Evolutionary conservation across 2,113 vertebrate genomes (phyloP), one percentile per base, ranked within the genome.

Genomic region (Embiotoca jacksoni): DNA sequence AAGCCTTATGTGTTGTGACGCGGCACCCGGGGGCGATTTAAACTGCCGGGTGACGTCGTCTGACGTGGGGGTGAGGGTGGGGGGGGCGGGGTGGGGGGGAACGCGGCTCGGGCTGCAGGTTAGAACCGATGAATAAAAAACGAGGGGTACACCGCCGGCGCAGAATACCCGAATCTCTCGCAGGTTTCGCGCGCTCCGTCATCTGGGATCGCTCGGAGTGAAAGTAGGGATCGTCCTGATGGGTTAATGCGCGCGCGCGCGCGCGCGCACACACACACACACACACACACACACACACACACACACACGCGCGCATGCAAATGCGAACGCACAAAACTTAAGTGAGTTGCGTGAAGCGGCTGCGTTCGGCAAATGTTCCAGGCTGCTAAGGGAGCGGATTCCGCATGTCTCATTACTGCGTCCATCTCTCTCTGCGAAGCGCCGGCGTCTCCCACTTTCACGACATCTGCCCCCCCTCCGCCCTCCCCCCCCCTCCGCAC

Each of bases 1-100:
- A 75, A 83, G 82, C 72, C 85, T 83, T 16, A 76, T 87, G 88
- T 75, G 78, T 68, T 89, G 71, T 80, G 88, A 89, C 67, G 71
- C 54, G 67, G 72, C 79, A 82, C 57, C 13, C 23, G 23, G 58
- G 61, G 78, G 47, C 7, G 15, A 80, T 74, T 83, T 75, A 57
- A 80, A 83, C 71, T 63, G 74, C 75, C 70, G 82, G 65, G 63
- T 65, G 88, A 73, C 72, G 87, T 69, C 23, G 75, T 58, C 64
- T 85, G 84, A 79, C n/a, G n/a, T n/a, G n/a, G n/a, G n/a, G n/a
- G n/a, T n/a, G n/a, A n/a, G n/a, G n/a, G n/a, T n/a, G 59, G 1
- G 23, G 23, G 23, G 23, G 23, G 23, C 1, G 23, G 23, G 23
- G 23, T 1, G 23, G 1, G 23, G 23, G 62, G 75, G 67, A 75